Evolutionary conservation across 2,888 invertebrate species (phyloP), one percentile per base, ranked within the genome.

Genomic region (Caenorhabditis sulstoni): DNA sequence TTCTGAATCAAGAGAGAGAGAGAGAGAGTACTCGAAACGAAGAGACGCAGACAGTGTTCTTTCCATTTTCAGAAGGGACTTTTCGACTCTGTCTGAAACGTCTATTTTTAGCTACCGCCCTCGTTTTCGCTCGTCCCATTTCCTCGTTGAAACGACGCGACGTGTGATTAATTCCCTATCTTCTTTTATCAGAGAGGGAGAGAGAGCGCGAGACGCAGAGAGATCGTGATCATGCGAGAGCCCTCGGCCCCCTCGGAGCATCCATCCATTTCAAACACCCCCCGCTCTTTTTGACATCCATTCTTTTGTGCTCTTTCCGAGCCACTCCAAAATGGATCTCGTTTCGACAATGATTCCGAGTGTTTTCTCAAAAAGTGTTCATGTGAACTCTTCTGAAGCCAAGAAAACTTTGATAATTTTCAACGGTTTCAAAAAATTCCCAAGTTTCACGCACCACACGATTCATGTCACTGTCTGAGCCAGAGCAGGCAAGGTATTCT

Each of bases 41-140:
- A 29, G 29, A 52, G 52, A 52, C 23, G 52, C 23, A 52, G 52
- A 52, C 3, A 29, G 1, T 12, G 49, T 5, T 29, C 4, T 3
- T 29, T 7, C 29, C 3, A 7, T 29, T 29, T 7, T 7, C 29
- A 29, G 29, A 29, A n/a, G n/a, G n/a, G n/a, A n/a, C n/a, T n/a
- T 29, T 29, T 29, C 4, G 29, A 5, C 29, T 29, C 29, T 29
- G 29, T 29, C 29, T 29, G 29, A 29, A 29, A 29, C 4, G 7
- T 29, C 29, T 52, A 52, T 52, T 52, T 52, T 52, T 52, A 52
- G 52, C 7, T 23, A 12, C 50, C 52, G 23, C 52, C 52, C 52
- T 23, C 52, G n/a, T n/a, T 23, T 29, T 49, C 49, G 3, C 49
- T 12, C 23, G 12, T 29, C 29, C 29, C 52, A 11, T 29, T n/a